A percentile compares a stretch with the other conserved stretches of the same genome.
Conservation (phyloP, 2,797 vertebrate species). For the Acestrorhynchus altus region DNA sequence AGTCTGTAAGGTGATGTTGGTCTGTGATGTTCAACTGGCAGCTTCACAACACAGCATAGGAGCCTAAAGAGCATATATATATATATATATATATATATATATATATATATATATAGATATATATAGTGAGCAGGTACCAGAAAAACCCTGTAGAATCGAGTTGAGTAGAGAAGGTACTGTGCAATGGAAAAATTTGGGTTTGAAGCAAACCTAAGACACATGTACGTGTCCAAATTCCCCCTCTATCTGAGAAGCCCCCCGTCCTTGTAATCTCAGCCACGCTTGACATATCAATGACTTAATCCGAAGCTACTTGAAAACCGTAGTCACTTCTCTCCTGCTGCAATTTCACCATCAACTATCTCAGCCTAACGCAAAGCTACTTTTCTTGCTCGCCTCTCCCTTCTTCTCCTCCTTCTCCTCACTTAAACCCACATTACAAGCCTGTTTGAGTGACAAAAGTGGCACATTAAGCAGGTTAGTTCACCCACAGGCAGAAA, state of each 20-base stretch:
- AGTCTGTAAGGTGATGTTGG: too few species aligned
- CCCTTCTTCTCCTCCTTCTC: background rate
- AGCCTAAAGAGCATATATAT: too few species aligned
- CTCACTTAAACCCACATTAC: conserved; percentile 4
- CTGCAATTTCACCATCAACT: conserved; percentile 13
- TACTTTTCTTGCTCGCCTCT: conserved; percentile 4
- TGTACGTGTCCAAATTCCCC: background rate
- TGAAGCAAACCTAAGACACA: too few species aligned
- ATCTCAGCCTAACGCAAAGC: conserved; percentile 22
- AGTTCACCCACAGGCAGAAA: conserved; percentile 3
- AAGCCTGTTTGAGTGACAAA: background rate
- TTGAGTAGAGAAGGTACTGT: too few species aligned
- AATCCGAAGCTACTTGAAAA: background rate
- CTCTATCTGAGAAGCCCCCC: background rate
- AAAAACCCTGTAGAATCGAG: too few species aligned
- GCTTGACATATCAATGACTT: background rate
- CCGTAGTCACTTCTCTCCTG: background rate
- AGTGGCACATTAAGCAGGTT: background rate
- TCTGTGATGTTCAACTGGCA: too few species aligned
- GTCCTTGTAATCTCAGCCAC: background rate
- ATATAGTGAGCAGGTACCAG: too few species aligned
- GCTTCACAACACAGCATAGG: too few species aligned
- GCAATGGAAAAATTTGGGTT: too few species aligned
- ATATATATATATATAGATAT: too few species aligned
- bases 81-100: too few species aligned